Percentiles rank a stretch among this genome's conserved stretches.
Conservation (phyloP, 2,888 invertebrate genomes). For the Ormia ochracea region DNA sequence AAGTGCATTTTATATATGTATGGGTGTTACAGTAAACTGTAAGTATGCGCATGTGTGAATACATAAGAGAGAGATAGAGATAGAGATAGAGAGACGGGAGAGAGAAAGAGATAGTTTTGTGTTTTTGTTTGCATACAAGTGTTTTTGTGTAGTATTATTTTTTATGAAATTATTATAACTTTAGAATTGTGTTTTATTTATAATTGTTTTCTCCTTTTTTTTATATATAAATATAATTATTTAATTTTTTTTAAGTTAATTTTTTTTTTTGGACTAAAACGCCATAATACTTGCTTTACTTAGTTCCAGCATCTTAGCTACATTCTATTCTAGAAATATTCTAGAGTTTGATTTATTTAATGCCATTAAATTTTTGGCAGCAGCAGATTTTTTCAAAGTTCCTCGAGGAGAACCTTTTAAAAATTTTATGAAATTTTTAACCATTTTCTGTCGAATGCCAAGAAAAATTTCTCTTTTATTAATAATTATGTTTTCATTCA, state of each 20-base stretch:
- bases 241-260: conserved; percentile 23
- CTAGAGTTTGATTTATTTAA: conserved; percentile 69
- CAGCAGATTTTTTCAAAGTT: conserved; percentile 37
- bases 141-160: background rate
- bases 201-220: conserved; percentile 14
- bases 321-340: conserved; percentile 78
- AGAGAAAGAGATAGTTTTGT: background rate
- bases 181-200: conserved; percentile 13
- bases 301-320: conserved; percentile 77
- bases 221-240: conserved; percentile 17
- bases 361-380: conserved; percentile 44
- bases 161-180: conserved; percentile 9
- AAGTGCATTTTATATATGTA: too few species aligned
- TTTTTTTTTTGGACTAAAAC: conserved; percentile 71
- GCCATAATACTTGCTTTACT: conserved; percentile 78
- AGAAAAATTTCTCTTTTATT: conserved; percentile 35
- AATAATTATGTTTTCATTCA: background rate
- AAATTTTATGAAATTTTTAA: conserved; percentile 43
- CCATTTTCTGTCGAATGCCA: conserved; percentile 48
- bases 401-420: conserved; percentile 55
- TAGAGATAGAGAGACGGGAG: background rate
- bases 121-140: background rate
- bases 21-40: background rate
- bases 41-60: background rate
- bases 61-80: too few species aligned